Base-by-base conservation (phyloP, 2,888 invertebrate species). In the Campopleginae sp. region DNA sequence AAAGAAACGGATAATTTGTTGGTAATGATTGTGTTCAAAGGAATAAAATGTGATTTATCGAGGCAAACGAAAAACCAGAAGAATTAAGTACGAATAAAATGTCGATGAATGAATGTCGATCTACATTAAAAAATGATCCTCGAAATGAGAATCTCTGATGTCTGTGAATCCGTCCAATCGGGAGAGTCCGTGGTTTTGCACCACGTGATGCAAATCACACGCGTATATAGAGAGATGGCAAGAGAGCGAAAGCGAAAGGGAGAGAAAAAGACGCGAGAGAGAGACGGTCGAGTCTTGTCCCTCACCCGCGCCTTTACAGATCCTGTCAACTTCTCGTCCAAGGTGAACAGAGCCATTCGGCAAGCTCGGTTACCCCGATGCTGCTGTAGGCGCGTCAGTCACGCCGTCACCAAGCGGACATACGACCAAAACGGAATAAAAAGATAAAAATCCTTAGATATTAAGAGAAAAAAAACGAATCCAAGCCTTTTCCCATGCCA, bases 291-390 rank as follows among this genome's bases (percentile, higher is more conserved):
- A 80, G 80, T 44, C 86, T 86, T 80, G 86, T 85, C 82, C 82
- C 85, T 72, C 85, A 77, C 85, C 82, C 87, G 79, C 86, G 76
- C 82, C 82, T 71, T 78, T 83, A 82, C 78, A 79, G 86, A 84
- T 88, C 89, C 89, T 88, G 90, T 90, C 90, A 89, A 89, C 88
- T 90, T 89, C 89, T 85, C 85, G 85, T 89, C 88, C 90, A 91
- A 91, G 91, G 91, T 89, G 90, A 91, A 89, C 89, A 86, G 84
- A 89, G 87, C 88, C 89, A 90, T 90, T 90, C 91, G 88, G 88
- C 84, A 88, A 85, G 85, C 71, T 66, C 54, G 80, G 54, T 68
- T 74, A 66, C 42, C 66, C 58, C 48, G 65, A 61, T 82, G 75
- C 68, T 79, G 82, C 58, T 82, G 79, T 79, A 90, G 89, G 87